These are phyloP conservation scores for Oegoconia quadripuncta DNA, from an alignment of 2,888 invertebrate species.

Conservation along the genomic window DNA sequence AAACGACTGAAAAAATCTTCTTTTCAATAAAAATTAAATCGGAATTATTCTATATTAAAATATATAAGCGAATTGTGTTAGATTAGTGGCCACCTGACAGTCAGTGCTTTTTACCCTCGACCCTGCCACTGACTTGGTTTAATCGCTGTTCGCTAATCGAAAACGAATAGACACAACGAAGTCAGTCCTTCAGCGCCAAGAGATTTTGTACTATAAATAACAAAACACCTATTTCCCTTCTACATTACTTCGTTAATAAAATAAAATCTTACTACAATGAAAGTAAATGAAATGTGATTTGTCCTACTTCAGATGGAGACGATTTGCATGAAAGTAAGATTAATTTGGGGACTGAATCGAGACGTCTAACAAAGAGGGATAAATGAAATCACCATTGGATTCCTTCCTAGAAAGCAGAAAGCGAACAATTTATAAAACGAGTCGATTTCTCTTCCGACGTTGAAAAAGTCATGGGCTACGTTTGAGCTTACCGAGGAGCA, in stretches of 20 bases:
- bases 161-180: too few species aligned
- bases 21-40: too few species aligned
- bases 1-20: too few species aligned
- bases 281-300: conserved; percentile 7
- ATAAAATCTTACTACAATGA: background rate
- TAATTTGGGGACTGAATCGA: conserved; percentile 16
- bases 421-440: conserved; percentile 19
- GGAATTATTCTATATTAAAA: too few species aligned
- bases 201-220: too few species aligned
- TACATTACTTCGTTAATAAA: background rate
- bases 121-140: too few species aligned
- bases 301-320: conserved; percentile 10
- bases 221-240: background rate
- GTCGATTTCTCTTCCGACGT: conserved; percentile 13
- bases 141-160: too few species aligned
- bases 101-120: too few species aligned
- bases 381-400: conserved; percentile 11
- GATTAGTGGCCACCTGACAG: too few species aligned
- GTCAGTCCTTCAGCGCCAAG: too few species aligned
- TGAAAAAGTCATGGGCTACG: conserved; percentile 4
- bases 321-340: conserved; percentile 22
- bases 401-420: conserved; percentile 17
- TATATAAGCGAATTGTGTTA: too few species aligned
- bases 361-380: conserved; percentile 13
- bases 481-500: too few species aligned